A percentile compares a stretch with the other conserved stretches of the same genome.
These are phyloP conservation scores for Chlorospingus semifuscus DNA, from an alignment of 2,797 vertebrate genomes.

Conservation along the genomic window DNA sequence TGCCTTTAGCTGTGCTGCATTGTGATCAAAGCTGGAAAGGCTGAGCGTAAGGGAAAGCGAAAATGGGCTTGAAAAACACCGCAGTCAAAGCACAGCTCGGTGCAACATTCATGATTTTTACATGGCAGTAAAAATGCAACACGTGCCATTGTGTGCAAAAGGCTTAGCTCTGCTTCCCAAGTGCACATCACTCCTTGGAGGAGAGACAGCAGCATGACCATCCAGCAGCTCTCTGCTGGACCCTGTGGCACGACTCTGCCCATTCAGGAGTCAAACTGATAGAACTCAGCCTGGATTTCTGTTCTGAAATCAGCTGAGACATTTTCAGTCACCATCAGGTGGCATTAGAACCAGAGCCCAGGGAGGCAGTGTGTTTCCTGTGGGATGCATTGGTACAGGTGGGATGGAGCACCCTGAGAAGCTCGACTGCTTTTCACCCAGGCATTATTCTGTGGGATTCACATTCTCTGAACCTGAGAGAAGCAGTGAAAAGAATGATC, in stretches of 20 bases:
- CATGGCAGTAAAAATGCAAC: background rate
- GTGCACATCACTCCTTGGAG: background rate
- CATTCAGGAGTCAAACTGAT: background rate
- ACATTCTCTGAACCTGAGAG: background rate
- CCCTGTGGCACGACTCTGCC: accelerated
- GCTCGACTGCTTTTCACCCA: background rate
- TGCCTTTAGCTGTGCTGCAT: background rate
- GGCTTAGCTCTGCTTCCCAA: background rate
- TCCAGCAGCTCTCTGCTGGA: background rate
- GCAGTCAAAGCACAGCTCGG: background rate
- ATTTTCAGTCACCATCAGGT: background rate
- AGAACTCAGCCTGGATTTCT: background rate
- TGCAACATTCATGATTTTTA: background rate
- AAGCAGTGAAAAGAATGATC: background rate
- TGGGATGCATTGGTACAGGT: background rate
- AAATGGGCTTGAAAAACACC: background rate
- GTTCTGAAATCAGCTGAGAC: background rate
- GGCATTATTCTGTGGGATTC: background rate
- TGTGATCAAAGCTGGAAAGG: slow-evolving; percentile 47
- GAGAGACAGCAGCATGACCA: background rate
- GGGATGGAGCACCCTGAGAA: background rate
- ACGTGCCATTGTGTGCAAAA: background rate
- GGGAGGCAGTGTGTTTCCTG: background rate
- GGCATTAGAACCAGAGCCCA: background rate
- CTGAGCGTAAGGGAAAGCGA: background rate